A percentile compares a stretch with the other conserved stretches of the same genome.
These are phyloP conservation scores for Cyclophora albipunctata DNA, from an alignment of 2,888 invertebrate genomes.

Conservation along the genomic window DNA sequence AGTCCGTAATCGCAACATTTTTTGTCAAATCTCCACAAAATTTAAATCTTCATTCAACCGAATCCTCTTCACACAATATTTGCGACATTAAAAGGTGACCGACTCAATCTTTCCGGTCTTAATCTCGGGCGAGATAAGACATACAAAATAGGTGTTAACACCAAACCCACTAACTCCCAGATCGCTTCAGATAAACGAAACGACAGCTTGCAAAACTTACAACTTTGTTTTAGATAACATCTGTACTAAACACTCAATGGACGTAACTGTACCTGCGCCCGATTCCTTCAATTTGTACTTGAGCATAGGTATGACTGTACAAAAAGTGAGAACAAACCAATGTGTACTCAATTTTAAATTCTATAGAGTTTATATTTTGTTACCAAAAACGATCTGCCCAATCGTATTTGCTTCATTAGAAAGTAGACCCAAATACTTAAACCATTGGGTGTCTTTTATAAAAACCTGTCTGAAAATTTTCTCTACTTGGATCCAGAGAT, in stretches of 20 bases:
- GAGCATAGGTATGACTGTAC: conserved; percentile 14
- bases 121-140: conserved; percentile 26
- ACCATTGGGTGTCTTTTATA: no score
- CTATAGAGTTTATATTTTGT: no score
- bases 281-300: conserved; percentile 40
- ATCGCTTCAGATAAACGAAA: conserved; percentile 24
- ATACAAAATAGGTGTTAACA: conserved; percentile 34
- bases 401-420: no score
- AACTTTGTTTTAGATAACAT: conserved; percentile 71
- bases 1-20: background rate
- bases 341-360: no score
- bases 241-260: conserved; percentile 58
- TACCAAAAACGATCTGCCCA: no score
- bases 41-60: conserved; percentile 5
- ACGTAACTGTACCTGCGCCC: conserved; percentile 62
- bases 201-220: conserved; percentile 53
- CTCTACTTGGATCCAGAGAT: conserved; percentile 11
- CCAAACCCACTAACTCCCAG: conserved; percentile 12
- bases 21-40: background rate
- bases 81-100: conserved; percentile 14
- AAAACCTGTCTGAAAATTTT: background rate
- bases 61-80: conserved; percentile 7
- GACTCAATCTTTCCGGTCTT: conserved; percentile 14
- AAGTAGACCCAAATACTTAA: no score
- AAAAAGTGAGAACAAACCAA: background rate